Evolutionary conservation across 2,113 vertebrate genomes (phyloP), one percentile per base, ranked within the genome.

Genomic region (Andinoacara biseriatus): DNA sequence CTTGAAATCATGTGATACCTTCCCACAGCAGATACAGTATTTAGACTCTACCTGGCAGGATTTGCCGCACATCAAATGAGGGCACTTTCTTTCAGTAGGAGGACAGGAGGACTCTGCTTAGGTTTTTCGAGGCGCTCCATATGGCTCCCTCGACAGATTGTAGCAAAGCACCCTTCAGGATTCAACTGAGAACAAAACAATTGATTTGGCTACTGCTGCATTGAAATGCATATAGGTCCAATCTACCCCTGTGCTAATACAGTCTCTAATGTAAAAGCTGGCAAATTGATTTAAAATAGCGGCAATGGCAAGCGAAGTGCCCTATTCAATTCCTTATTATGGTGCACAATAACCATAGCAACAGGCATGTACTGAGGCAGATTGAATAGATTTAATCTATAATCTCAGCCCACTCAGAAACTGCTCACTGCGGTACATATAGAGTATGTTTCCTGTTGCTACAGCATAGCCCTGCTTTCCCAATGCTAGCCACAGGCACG

Each of bases 341-440:
- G 86, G 87, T 78, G 90, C 84, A 83, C 75, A 82, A 94, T 94
- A 94, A 95, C 95, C 95, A 95, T 95, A 92, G 94, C 94, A 95
- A 95, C 94, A 94, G 85, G 81, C 90, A 91, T 90, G 90, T 93
- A 86, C 63, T 87, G 10, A 20, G 78, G 82, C 75, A 82, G 86
- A 89, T 84, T 91, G 87, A 91, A 91, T 88, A 90, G 90, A 88
- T 89, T 90, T 89, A 90, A 92, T 93, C 90, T 93, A 92, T 91
- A 94, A 91, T 92, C 80, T 91, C 80, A 89, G 84, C 88, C 86
- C 89, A 88, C 92, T 90, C 89, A 89, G 59, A 90, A 83, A 91
- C 75, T 56, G 60, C 88, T 91, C 83, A 18, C 81, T 62, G 81
- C 67, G 5, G 81, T 86, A 84, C 60, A 80, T 75, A 62, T 65